Conservation (phyloP, 2,113 vertebrate genomes). For the Apodemus speciosus region DNA sequence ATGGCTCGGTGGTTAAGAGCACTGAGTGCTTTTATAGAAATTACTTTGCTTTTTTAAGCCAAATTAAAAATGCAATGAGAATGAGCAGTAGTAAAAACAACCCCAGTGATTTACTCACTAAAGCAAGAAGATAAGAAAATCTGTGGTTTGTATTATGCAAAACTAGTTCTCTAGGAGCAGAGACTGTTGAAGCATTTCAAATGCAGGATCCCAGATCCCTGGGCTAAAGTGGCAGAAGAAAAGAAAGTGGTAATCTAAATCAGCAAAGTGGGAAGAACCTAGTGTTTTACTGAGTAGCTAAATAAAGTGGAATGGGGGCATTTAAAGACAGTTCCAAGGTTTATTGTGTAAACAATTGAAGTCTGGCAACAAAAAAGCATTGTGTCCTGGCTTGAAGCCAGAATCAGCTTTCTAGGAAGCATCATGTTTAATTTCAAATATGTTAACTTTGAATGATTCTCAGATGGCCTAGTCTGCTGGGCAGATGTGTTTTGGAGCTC, state of each 20-base stretch:
- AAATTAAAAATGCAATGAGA: neutral
- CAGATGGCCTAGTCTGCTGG: neutral
- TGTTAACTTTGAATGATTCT: neutral
- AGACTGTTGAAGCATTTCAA: neutral
- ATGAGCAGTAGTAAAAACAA: neutral
- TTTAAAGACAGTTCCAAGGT: neutral
- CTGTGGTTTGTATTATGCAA: neutral
- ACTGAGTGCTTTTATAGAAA: no score
- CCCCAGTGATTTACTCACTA: neutral
- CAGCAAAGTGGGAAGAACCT: neutral
- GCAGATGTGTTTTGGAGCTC: neutral
- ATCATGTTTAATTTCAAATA: constrained; percentile 27
- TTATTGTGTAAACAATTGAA: constrained; percentile 11
- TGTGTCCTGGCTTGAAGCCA: neutral
- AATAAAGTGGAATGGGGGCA: neutral
- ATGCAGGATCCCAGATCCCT: neutral
- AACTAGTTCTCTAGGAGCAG: neutral
- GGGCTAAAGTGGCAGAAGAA: neutral
- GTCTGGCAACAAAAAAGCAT: neutral
- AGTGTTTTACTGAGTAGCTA: constrained; percentile 35
- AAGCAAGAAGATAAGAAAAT: neutral
- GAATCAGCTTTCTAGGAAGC: neutral
- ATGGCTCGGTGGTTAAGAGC: no score
- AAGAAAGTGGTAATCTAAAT: neutral
- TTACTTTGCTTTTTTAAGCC: neutral